phyloP scores from a whole-genome alignment of 2,888 invertebrate genomes.

The Pocota personata region DNA sequence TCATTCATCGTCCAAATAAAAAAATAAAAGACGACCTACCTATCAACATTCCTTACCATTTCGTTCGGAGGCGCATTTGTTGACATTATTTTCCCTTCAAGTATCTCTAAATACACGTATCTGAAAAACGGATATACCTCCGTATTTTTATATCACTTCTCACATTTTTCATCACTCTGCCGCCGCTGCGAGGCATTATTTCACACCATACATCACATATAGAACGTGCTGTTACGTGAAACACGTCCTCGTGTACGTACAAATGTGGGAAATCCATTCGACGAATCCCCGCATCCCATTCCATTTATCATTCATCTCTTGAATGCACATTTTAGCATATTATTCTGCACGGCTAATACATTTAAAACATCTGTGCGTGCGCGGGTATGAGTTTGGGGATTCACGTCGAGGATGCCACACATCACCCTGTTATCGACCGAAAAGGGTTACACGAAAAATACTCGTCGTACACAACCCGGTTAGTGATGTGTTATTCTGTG shows the following conservation, averaged over 20 bases:
- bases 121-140: constrained; percentile 13
- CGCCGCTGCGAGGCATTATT: constrained; percentile 53
- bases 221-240: constrained; percentile 58
- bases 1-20: constrained; percentile 13
- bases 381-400: neutral
- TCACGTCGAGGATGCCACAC: constrained; percentile 43
- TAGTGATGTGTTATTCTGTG: neutral
- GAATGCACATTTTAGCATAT: constrained; percentile 72
- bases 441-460: constrained; percentile 53
- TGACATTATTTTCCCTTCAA: constrained; percentile 64
- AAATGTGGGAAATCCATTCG: constrained; percentile 67
- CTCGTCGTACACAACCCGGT: constrained; percentile 11
- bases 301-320: constrained; percentile 63
- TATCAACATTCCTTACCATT: constrained; percentile 34
- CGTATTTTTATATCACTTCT: constrained; percentile 59
- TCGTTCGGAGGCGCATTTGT: constrained; percentile 61
- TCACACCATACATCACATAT: constrained; percentile 66
- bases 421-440: constrained; percentile 56
- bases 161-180: constrained; percentile 52
- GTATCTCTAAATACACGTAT: constrained; percentile 41
- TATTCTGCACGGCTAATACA: constrained; percentile 69
- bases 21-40: neutral
- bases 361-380: constrained; percentile 23
- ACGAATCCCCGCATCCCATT: constrained; percentile 12
- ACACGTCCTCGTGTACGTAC: constrained; percentile 59